Base-by-base conservation (phyloP, 1,140 invertebrate genomes). In the Polypedilum pembai region DNA sequence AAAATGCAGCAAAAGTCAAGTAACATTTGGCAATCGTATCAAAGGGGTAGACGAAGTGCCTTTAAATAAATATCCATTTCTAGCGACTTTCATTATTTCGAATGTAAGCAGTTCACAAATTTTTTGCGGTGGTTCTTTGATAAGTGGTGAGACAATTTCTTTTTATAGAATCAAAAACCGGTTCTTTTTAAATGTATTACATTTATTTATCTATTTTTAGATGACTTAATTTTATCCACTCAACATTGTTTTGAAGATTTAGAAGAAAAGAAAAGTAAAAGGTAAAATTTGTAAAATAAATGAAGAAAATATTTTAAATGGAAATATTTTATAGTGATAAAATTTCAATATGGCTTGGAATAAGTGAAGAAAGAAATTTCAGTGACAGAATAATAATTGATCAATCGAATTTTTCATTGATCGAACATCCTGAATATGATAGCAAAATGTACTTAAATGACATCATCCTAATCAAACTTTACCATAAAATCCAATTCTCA, bases 1-100 rank as follows among this genome's bases (percentile, higher is more conserved):
- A n/a, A n/a, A n/a, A n/a, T n/a, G n/a, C n/a, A n/a, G n/a, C n/a
- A n/a, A n/a, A n/a, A n/a, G n/a, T n/a, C n/a, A n/a, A n/a, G n/a
- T n/a, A n/a, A n/a, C n/a, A n/a, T n/a, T n/a, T n/a, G n/a, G n/a
- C n/a, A n/a, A n/a, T n/a, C n/a, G n/a, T n/a, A n/a, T n/a, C n/a
- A n/a, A n/a, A n/a, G n/a, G n/a, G n/a, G n/a, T n/a, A n/a, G n/a
- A n/a, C n/a, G n/a, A n/a, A n/a, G n/a, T n/a, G n/a, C n/a, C n/a
- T n/a, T n/a, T n/a, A n/a, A n/a, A n/a, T n/a, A n/a, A n/a, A 56
- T 56, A n/a, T 56, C 45, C 45, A 56, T 56, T 56, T 56, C 12
- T 56, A 15, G 45, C 12, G 12, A 12, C 3, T 15, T 56, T 56
- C n/a, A n/a, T 56, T 8, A 4, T 4, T 1, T 1, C n/a, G 15